These are phyloP conservation scores for Ctenochaetus hawaiiensis DNA, from an alignment of 2,797 vertebrate genomes.

Conservation along the genomic window DNA sequence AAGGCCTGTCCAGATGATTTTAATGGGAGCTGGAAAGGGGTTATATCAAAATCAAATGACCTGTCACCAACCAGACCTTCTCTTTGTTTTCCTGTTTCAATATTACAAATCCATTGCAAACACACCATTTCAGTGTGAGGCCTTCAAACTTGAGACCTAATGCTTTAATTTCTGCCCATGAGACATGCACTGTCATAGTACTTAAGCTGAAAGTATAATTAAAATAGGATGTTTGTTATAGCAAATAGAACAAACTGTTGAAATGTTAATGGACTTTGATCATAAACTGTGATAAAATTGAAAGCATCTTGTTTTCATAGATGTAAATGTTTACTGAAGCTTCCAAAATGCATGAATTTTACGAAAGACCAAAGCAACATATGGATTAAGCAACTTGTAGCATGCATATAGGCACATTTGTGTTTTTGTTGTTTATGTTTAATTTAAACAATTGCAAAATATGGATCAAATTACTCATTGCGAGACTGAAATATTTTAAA, in stretches of 20 bases:
- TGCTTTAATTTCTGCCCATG: not conserved
- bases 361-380: not conserved
- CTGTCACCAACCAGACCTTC: not conserved
- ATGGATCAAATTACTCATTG: not conserved
- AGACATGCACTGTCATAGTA: not conserved
- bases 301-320: not conserved
- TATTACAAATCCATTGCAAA: not conserved
- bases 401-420: not conserved
- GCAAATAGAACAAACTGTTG: not conserved
- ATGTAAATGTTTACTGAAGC: not conserved
- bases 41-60: conserved; percentile 2
- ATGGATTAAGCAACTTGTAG: not conserved
- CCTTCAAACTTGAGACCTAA: not conserved
- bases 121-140: not conserved
- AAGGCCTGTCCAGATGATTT: not conserved
- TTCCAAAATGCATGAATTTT: not conserved
- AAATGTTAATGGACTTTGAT: not conserved
- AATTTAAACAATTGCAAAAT: not conserved
- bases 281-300: not conserved
- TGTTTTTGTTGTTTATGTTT: not conserved
- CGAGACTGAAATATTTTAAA: not conserved
- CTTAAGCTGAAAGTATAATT: not conserved
- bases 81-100: not conserved
- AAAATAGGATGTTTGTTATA: not conserved
- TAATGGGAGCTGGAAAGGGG: not conserved